These are phyloP conservation scores for Andrena flavipes DNA, from an alignment of 2,888 invertebrate species.

Conservation along the genomic window DNA sequence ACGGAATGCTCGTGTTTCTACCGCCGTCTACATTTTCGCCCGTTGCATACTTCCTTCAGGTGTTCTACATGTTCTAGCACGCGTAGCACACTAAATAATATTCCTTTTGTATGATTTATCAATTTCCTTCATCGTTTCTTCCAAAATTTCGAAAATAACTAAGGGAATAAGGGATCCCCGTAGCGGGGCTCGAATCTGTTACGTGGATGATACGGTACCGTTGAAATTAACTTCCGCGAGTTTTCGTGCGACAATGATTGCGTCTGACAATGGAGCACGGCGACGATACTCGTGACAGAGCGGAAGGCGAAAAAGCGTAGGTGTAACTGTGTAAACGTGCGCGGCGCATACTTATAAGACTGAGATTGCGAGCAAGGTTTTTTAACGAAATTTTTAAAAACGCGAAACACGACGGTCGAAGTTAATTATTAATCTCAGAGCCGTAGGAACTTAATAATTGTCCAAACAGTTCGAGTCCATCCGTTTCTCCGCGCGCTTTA, in stretches of 20 bases:
- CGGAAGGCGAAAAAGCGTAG: background rate
- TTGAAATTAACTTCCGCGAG: background rate
- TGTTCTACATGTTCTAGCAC: too few relatives aligned
- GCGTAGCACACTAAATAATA: background rate
- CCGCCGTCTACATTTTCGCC: too few relatives aligned
- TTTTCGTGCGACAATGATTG: constrained; percentile 15
- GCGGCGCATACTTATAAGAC: constrained; percentile 20
- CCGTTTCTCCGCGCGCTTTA: constrained; percentile 18
- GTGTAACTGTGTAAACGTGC: background rate
- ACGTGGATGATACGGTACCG: background rate
- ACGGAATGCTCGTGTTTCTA: too few relatives aligned
- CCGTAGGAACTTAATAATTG: background rate
- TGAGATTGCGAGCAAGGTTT: constrained; percentile 18
- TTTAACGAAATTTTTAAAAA: constrained; percentile 11
- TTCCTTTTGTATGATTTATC: background rate
- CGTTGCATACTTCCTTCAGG: too few relatives aligned
- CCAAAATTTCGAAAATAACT: background rate
- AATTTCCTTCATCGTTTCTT: constrained; percentile 6
- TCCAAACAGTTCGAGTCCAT: constrained; percentile 17
- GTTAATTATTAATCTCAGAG: background rate
- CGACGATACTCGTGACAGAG: constrained; percentile 13
- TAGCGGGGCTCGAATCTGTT: background rate
- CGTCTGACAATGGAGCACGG: background rate
- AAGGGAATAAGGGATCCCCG: background rate
- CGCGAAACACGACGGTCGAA: background rate